Conservation (phyloP, 2,888 invertebrate genomes). For the Tiliacea citrago region DNA sequence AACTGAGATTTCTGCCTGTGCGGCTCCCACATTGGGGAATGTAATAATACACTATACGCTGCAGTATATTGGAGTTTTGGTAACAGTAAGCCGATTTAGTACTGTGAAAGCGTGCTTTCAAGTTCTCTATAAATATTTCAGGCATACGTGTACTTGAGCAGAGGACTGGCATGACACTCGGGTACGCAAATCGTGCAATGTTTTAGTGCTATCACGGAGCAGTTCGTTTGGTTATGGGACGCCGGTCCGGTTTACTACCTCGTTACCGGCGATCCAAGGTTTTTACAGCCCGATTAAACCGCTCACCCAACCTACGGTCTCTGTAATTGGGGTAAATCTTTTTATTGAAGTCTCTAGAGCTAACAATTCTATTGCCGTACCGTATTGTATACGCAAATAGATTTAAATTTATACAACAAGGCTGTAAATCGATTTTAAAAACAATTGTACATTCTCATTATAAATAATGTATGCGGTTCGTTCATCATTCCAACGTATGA, state of each 20-base stretch:
- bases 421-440: conserved; percentile 44
- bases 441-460: conserved; percentile 49
- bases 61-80: conserved; percentile 53
- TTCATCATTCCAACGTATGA: conserved; percentile 68
- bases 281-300: conserved; percentile 88
- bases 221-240: conserved; percentile 75
- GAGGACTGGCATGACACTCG: conserved; percentile 54
- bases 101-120: conserved; percentile 48
- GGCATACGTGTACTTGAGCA: conserved; percentile 42
- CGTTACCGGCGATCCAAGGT: conserved; percentile 85
- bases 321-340: conserved; percentile 87
- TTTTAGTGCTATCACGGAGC: conserved; percentile 75
- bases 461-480: conserved; percentile 62
- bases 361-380: conserved; percentile 63
- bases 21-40: conserved; percentile 29
- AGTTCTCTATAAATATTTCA: conserved; percentile 63
- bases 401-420: conserved; percentile 38
- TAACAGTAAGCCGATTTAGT: conserved; percentile 57
- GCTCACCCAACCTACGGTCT: conserved; percentile 79
- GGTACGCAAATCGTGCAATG: conserved; percentile 63
- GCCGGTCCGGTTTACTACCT: conserved; percentile 83
- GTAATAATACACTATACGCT: conserved; percentile 48
- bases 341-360: conserved; percentile 76
- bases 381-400: conserved; percentile 51
- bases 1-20: conserved; percentile 59